These are phyloP conservation scores for Lymantria monacha DNA, from an alignment of 2,888 invertebrate species.

Conservation along the genomic window DNA sequence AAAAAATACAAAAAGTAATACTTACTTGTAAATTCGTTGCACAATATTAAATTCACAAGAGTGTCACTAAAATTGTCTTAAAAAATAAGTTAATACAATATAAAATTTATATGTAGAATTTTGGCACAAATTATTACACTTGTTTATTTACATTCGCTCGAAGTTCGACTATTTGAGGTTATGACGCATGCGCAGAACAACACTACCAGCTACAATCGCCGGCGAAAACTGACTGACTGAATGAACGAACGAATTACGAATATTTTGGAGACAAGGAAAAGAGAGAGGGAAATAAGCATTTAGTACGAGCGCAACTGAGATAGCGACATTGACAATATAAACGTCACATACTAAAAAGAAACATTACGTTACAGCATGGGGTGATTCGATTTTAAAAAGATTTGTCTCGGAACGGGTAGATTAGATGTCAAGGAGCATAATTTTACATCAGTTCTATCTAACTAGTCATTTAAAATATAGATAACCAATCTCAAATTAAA, in stretches of 20 bases:
- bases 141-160: conserved; percentile 73
- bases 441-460: no score
- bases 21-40: conserved; percentile 69
- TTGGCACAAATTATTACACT: conserved; percentile 60
- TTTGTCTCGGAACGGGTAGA: no score
- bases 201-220: conserved; percentile 45
- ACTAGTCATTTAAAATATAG: no score
- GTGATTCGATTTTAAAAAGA: background rate
- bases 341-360: background rate
- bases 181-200: conserved; percentile 63
- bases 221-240: conserved; percentile 58
- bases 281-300: conserved; percentile 13
- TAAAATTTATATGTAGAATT: conserved; percentile 17
- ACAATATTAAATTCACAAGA: conserved; percentile 48
- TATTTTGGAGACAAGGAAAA: conserved; percentile 15
- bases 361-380: no score
- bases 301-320: conserved; percentile 21
- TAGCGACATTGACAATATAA: conserved; percentile 14
- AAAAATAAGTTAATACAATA: conserved; percentile 31
- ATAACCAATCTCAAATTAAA: no score
- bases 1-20: conserved; percentile 59
- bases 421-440: no score
- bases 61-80: conserved; percentile 29
- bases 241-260: conserved; percentile 30
- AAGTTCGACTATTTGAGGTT: conserved; percentile 55